A percentile compares a stretch with the other conserved stretches of the same genome.
Evolutionary conservation across 2,797 vertebrate species (phyloP).

Genomic region (Diglossa cyanea): DNA sequence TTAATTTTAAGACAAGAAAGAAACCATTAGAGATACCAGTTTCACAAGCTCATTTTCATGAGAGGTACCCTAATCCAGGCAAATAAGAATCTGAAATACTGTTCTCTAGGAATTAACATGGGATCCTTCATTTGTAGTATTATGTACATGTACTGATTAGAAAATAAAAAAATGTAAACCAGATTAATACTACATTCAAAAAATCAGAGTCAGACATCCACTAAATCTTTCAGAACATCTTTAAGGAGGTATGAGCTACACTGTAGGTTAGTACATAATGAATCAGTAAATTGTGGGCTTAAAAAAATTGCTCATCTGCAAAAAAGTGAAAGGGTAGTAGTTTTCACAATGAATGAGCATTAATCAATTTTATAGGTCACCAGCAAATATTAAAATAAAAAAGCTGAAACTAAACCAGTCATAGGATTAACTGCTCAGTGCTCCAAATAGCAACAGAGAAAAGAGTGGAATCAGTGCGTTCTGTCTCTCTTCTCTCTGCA

Average conservation of each 20-base stretch:
- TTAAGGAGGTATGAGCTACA: neutral
- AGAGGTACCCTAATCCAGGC: neutral
- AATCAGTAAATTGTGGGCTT: neutral
- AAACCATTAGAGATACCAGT: neutral
- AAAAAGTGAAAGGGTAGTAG: neutral
- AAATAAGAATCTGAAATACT: neutral
- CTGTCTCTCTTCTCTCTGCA: neutral
- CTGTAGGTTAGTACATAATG: neutral
- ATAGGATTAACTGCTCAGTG: neutral
- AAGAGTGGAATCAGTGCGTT: neutral
- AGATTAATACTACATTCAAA: neutral
- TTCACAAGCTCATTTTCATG: neutral
- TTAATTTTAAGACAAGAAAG: neutral
- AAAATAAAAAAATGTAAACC: neutral
- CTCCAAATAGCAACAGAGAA: neutral
- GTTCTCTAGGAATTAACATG: neutral
- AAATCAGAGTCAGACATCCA: neutral
- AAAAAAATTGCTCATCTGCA: neutral
- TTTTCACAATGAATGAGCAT: neutral
- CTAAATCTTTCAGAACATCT: neutral
- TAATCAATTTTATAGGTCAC: neutral
- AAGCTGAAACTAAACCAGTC: neutral
- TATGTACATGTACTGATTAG: neutral
- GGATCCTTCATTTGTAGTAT: neutral
- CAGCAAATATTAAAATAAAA: neutral